Percentiles rank a stretch among this genome's conserved stretches.
phyloP scores from a whole-genome alignment of 2,888 invertebrate species.

The Drosophila pullipes region DNA sequence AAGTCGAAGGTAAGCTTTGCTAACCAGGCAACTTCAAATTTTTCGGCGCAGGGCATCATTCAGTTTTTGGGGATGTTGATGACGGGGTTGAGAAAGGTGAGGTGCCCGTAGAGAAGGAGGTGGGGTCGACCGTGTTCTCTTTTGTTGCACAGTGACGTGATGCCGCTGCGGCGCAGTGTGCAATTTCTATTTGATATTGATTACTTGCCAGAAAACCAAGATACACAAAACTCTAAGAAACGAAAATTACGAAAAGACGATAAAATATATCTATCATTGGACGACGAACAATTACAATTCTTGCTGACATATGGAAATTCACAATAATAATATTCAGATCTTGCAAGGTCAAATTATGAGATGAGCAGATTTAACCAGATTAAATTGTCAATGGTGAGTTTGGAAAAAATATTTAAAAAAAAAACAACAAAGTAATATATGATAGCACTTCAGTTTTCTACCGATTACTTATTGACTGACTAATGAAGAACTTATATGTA shows the following conservation, averaged over 20 bases:
- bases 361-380: not conserved
- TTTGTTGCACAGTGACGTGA: constrained; percentile 75
- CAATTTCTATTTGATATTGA: constrained; percentile 68
- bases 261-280: not conserved
- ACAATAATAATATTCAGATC: not conserved
- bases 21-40: constrained; percentile 23
- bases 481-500: not conserved
- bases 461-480: not conserved
- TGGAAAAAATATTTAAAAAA: not conserved
- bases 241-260: constrained; percentile 8
- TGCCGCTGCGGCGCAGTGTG: constrained; percentile 77
- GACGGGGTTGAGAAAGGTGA: constrained; percentile 10
- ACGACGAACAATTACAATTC: not conserved
- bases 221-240: constrained; percentile 56
- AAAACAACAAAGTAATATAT: not conserved
- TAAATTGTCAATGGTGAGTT: not conserved
- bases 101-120: not conserved
- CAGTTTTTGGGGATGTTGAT: constrained; percentile 13
- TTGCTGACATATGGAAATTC: not conserved
- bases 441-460: not conserved
- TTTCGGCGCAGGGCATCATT: constrained; percentile 17
- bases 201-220: constrained; percentile 74
- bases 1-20: constrained; percentile 80
- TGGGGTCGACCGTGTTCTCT: constrained; percentile 33
- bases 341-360: not conserved